phyloP scores from a whole-genome alignment of 1,140 invertebrate species.

The Lysiphlebus fabarum region DNA sequence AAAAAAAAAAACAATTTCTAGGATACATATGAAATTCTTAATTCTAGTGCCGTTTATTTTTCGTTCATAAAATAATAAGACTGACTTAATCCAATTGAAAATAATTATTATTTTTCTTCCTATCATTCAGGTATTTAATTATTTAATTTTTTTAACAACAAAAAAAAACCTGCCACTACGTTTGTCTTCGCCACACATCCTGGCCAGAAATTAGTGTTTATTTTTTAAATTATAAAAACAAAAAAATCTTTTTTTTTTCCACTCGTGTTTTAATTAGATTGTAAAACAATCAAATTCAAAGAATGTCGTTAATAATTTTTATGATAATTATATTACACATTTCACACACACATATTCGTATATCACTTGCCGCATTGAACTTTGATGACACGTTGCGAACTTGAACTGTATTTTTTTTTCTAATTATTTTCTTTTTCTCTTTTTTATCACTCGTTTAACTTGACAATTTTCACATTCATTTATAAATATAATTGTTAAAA shows the following conservation, averaged over 20 bases:
- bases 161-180: constrained; percentile 13
- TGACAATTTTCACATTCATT: background rate
- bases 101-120: too few species aligned
- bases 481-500: constrained; percentile 6
- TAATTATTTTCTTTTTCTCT: constrained; percentile 25
- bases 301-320: background rate
- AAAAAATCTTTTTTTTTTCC: background rate
- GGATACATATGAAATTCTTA: too few species aligned
- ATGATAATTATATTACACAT: constrained; percentile 11
- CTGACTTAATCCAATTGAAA: too few species aligned
- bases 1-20: too few species aligned
- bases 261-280: background rate
- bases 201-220: background rate
- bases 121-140: too few species aligned
- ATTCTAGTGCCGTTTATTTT: too few species aligned
- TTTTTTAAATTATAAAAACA: background rate
- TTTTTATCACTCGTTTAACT: background rate
- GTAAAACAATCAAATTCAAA: too few species aligned
- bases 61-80: too few species aligned
- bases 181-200: constrained; percentile 11
- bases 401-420: constrained; percentile 11
- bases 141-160: too few species aligned
- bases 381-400: constrained; percentile 28
- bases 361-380: constrained; percentile 33
- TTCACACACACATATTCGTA: constrained; percentile 20